Evolutionary conservation across 1,140 invertebrate genomes (phyloP).

Genomic region (Pseudomyrmex dendroicus): DNA sequence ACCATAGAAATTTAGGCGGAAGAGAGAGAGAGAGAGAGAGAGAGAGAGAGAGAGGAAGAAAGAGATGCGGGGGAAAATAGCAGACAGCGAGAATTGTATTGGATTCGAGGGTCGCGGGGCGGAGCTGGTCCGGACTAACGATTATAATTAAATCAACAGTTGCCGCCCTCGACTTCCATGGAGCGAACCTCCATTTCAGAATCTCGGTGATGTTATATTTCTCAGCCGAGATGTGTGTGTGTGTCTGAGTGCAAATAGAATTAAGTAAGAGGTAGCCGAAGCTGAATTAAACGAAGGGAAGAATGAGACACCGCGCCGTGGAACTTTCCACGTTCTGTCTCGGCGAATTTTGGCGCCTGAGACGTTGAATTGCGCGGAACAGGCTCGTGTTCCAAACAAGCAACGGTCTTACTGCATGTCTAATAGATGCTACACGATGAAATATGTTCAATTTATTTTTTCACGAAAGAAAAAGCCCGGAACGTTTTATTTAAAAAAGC

Average conservation of each 20-base stretch:
- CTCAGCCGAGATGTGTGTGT: constrained; percentile 10
- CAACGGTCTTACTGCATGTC: too few species aligned
- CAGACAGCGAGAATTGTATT: constrained; percentile 77
- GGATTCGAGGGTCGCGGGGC: constrained; percentile 81
- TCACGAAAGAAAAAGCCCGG: too few species aligned
- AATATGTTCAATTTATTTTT: too few species aligned
- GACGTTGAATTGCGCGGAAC: not conserved
- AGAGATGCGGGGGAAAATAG: constrained; percentile 63
- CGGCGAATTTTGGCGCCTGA: constrained; percentile 1
- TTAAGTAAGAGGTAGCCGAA: constrained; percentile 52
- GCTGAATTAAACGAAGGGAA: constrained; percentile 44
- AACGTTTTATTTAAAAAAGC: too few species aligned
- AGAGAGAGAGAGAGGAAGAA: constrained; percentile 48
- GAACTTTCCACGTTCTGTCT: constrained; percentile 25
- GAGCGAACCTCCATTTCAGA: constrained; percentile 74
- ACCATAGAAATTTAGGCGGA: not conserved
- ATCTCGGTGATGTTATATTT: constrained; percentile 46
- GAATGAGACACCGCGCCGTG: constrained; percentile 16
- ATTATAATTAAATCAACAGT: constrained; percentile 84
- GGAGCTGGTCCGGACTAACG: constrained; percentile 80
- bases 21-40: constrained; percentile 21
- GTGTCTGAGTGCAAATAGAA: constrained; percentile 48
- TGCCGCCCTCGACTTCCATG: constrained; percentile 80
- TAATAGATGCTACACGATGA: too few species aligned
- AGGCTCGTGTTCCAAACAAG: not conserved